Conservation (phyloP, 1,140 invertebrate species). For the Octopus sinensis region DNA sequence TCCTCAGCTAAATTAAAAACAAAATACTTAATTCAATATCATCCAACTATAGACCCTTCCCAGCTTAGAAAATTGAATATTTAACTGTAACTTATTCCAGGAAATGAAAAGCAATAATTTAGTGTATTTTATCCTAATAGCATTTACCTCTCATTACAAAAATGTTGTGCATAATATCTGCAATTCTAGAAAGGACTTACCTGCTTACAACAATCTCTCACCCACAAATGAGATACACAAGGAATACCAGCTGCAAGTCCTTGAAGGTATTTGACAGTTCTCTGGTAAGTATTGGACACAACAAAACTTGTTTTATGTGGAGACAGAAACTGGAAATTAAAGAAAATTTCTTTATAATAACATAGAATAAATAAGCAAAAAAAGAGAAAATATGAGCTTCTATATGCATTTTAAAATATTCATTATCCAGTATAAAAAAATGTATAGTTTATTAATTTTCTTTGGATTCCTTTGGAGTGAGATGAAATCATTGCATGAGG, state of each 20-base stretch:
- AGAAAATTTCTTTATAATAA: neutral
- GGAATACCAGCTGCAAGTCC: slow-evolving; percentile 53
- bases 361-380: neutral
- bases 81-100: neutral
- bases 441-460: too few species aligned
- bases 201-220: slow-evolving; percentile 48
- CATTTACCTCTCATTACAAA: neutral
- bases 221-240: slow-evolving; percentile 56
- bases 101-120: neutral
- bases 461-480: too few species aligned
- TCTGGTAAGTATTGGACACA: slow-evolving; percentile 50
- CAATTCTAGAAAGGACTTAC: slow-evolving; percentile 24
- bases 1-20: neutral
- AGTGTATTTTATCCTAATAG: neutral
- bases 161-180: neutral
- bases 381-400: neutral
- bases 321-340: slow-evolving; percentile 3
- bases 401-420: neutral
- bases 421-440: neutral
- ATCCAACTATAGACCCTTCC: neutral
- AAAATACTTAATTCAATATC: neutral
- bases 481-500: too few species aligned
- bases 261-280: slow-evolving; percentile 57
- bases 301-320: slow-evolving; percentile 37
- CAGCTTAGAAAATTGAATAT: neutral